Base-by-base conservation (phyloP, 2,888 invertebrate genomes). In the Drosophila glabriapex region DNA sequence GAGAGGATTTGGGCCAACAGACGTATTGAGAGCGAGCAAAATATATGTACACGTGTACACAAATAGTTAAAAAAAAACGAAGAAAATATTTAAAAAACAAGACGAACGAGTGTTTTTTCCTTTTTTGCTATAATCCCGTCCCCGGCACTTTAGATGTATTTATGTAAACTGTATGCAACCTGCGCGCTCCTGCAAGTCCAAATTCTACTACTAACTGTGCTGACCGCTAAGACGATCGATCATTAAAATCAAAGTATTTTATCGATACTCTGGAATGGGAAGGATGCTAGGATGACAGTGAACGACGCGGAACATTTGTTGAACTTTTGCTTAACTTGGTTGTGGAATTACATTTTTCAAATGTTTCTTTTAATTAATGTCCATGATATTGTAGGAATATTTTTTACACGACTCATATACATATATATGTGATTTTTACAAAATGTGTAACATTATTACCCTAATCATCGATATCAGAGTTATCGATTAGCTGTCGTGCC, bases 61-160 rank as follows among this genome's bases (percentile, higher is more conserved):
- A 77, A 35, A 65, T 58, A 80, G 74, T 80, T 77, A 71, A 80
- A 78, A 80, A 80, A 80, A 80, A 80, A 80, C 80, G 80, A 75
- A 71, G 46, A 70, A 68, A 68, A 71, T 79, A 78, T 65, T 65
- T 75, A 49, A 68, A 77, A 78, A 78, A 80, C 81, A 72, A 80
- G 64, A 79, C 76, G 54, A 55, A 78, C 74, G 64, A 78, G 50
- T 52, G 74, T 59, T 60, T 60, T 41, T 46, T 25, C 2, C 39
- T 43, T 58, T 55, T 73, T 52, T 46, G 28, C 50, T 66, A 46
- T 60, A 52, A 43, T 73, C 37, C 56, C 66, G 55, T 65, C 25
- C n/a, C 54, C 54, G 64, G 52, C 68, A 68, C 58, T 59, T 59
- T 19, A 33, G n/a, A 58, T 25, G 22, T 43, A 43, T 58, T 12